A percentile compares a stretch with the other conserved stretches of the same genome.
phyloP scores from a whole-genome alignment of 2,888 invertebrate species.

The Scaptomyza polygonia region DNA sequence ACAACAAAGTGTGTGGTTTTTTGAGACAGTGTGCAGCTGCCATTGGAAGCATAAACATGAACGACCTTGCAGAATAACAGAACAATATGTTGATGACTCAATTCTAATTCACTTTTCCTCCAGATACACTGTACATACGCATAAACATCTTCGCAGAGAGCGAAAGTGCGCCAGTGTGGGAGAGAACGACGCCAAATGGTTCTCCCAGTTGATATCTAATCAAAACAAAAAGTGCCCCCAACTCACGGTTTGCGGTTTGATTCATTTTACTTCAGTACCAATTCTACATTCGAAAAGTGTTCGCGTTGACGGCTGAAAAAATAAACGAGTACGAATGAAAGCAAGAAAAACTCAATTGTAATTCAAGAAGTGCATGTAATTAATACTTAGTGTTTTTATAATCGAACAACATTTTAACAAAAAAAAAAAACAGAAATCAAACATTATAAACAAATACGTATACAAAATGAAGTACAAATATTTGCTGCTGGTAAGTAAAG shows the following conservation, averaged over 20 bases:
- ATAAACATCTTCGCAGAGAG: slow-evolving; percentile 35
- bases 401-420: slow-evolving; percentile 12
- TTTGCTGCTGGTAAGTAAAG: slow-evolving; percentile 72
- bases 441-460: slow-evolving; percentile 17
- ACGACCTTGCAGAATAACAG: slow-evolving; percentile 56
- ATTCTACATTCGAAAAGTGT: slow-evolving; percentile 33
- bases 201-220: slow-evolving; percentile 67
- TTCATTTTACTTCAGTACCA: slow-evolving; percentile 61
- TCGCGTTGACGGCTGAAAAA: slow-evolving; percentile 18
- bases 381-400: slow-evolving; percentile 19
- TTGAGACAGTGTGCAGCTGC: slow-evolving; percentile 25
- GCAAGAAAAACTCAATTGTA: slow-evolving; percentile 9
- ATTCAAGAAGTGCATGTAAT: slow-evolving; percentile 18
- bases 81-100: slow-evolving; percentile 54
- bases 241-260: slow-evolving; percentile 53
- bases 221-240: slow-evolving; percentile 71
- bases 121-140: slow-evolving; percentile 3
- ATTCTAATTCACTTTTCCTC: slow-evolving; percentile 54
- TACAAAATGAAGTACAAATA: slow-evolving; percentile 65
- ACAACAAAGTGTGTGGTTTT: slow-evolving; percentile 11
- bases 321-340: slow-evolving; percentile 1
- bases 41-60: slow-evolving; percentile 20
- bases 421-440: slow-evolving; percentile 3
- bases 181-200: not conserved
- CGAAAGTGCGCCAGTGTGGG: slow-evolving; percentile 30